Evolutionary conservation across 2,888 invertebrate genomes (phyloP), one percentile per base, ranked within the genome.

Genomic region (Eulithis testata): DNA sequence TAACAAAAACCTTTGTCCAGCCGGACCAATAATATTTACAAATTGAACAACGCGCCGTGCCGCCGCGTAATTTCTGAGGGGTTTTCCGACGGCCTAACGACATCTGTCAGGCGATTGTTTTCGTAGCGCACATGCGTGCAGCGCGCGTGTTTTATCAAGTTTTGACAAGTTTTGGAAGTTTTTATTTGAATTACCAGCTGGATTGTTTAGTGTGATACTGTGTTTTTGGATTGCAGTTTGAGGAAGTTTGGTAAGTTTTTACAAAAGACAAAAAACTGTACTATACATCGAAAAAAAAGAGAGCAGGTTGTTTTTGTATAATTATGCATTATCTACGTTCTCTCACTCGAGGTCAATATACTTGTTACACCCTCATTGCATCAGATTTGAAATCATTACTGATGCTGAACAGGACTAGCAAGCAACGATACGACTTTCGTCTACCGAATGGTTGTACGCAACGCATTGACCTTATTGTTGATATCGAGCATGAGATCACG

Each of bases 1-100:
- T 91, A 90, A 91, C 91, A 89, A 90, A 90, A 92, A 90, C 93
- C 92, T 93, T 93, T 93, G 93, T 93, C 92, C 91, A 89, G 90
- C 81, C 86, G 85, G 81, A 87, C 84, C 88, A 89, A 85, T 89
- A 91, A 92, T 91, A 92, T 91, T 93, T 89, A 91, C 91, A 85
- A 84, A 77, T 81, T 80, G 87, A 84, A 82, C 85, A 63, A 54
- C 80, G 75, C 85, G 78, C 76, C 82, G 80, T 81, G 80, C 82
- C 82, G 80, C 82, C 84, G 90, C 89, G 89, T 86, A 87, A 82
- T 87, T 86, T 87, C 86, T 77, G 85, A 87, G 92, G 92, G 91
- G 90, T 91, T 92, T 92, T 90, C 92, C 90, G 83, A 85, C 86
- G 81, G 81, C 14, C 81, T 82, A 79, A 83, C 86, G 87, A 86